Base-by-base conservation (phyloP, 2,797 vertebrate genomes). In the Lophotriccus pileatus region DNA sequence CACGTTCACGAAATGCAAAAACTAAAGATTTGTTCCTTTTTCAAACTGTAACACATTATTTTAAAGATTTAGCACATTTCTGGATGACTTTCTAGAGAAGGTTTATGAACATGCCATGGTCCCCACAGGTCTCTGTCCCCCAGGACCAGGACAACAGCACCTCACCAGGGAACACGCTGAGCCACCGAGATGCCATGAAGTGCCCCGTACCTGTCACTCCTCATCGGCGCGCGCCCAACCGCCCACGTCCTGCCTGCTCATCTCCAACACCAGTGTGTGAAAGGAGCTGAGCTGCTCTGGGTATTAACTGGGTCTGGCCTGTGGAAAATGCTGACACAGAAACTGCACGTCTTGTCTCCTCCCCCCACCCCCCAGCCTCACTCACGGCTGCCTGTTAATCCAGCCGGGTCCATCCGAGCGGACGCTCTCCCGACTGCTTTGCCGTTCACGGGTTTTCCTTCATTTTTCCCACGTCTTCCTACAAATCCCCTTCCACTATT, bases 151-250 rank as follows among this genome's bases (percentile, higher is more conserved):
- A 72, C 23, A 41, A 2, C 49, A 78, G 70, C 66, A 30, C 23
- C 66, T 58, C 74, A 39, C 30, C 4, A 6, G 36, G 23, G 20
- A 19, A 17, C 9, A 4, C 0, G 16, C 34, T 16, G 50, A 93
- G 59, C 84, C 30, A 16, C 0, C 1, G 37, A 72, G 73, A 36
- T 53, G 64, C 13, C n/a, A 32, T 0, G 2, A 0, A 13, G 28
- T 34, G 11, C 52, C 55, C 50, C 0, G 2, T 20, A 23, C 53
- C 72, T 37, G 67, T 55, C 90, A 34, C 52, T n/a, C 43, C 76
- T n/a, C 82, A 79, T 52, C 0, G 7, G 11, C 0, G 1, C 0
- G 11, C 0, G 3, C 63, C 60, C 7, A 0, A 0, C 81, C 3
- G 8, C 59, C 77, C 32, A 1, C 0, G 0, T 64, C 79, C 64